A percentile compares a stretch with the other conserved stretches of the same genome.
These are phyloP conservation scores for Brachypteracias leptosomus DNA, from an alignment of 2,113 vertebrate genomes.

Conservation along the genomic window DNA sequence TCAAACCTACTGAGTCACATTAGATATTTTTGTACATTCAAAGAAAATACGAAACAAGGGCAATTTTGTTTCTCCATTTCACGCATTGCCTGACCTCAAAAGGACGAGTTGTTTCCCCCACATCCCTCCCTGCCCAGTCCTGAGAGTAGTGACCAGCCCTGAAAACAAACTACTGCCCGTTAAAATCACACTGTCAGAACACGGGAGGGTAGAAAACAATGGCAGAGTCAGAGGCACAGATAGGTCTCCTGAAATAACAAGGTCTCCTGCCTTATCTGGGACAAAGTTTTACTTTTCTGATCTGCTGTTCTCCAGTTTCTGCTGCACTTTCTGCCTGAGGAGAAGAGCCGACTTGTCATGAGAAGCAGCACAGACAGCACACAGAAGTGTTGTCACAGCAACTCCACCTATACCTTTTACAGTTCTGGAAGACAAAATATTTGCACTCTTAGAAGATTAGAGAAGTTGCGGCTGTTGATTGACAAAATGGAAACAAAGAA, in stretches of 20 bases:
- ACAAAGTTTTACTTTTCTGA: neutral
- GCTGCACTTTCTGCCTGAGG: neutral
- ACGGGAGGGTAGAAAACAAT: neutral
- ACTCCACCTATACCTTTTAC: neutral
- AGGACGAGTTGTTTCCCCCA: accelerated
- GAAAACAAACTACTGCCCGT: neutral
- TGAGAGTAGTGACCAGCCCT: neutral
- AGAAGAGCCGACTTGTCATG: neutral
- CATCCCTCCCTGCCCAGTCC: neutral
- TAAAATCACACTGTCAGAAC: neutral
- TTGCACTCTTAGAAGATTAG: neutral
- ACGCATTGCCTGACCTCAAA: neutral
- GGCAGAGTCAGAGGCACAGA: neutral
- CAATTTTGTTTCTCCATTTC: neutral
- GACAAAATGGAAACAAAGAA: neutral
- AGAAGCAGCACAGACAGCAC: neutral
- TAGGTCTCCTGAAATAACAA: neutral
- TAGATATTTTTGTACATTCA: neutral
- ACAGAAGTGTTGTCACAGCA: neutral
- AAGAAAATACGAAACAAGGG: neutral
- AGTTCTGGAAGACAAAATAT: neutral
- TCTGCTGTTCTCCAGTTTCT: neutral
- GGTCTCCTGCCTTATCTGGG: neutral
- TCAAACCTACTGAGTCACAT: neutral
- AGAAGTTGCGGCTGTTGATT: neutral